phyloP scores from a whole-genome alignment of 2,888 invertebrate species.

The Sialis lutaria region DNA sequence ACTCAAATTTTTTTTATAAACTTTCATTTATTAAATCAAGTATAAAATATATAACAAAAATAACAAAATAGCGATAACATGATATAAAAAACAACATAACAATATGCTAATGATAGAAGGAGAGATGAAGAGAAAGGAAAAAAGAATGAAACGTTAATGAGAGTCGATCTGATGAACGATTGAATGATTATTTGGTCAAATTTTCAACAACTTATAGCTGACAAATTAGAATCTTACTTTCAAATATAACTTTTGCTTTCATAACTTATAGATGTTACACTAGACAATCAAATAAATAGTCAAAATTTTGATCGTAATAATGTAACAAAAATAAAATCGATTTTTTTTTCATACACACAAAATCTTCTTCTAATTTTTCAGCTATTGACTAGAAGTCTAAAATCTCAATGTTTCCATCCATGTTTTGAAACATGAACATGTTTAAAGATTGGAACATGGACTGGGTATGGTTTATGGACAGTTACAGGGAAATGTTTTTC shows the following conservation, averaged over 20 bases:
- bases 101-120: no score
- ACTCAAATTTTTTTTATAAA: no score
- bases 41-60: no score
- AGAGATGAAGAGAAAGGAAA: no score
- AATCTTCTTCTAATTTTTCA: not conserved
- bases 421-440: constrained; percentile 35
- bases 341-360: not conserved
- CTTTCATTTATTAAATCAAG: no score
- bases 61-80: no score
- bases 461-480: constrained; percentile 53
- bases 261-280: not conserved
- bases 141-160: not conserved
- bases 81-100: no score
- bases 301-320: not conserved
- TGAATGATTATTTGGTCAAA: not conserved
- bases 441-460: constrained; percentile 56
- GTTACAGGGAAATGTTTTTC: constrained; percentile 56
- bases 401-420: constrained; percentile 3
- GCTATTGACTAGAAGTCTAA: not conserved
- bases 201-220: not conserved
- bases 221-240: no score
- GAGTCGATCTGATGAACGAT: not conserved
- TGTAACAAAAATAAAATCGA: not conserved
- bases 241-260: no score
- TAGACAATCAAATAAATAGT: not conserved